Evolutionary conservation across 2,797 vertebrate species (phyloP), one percentile per base, ranked within the genome.

Genomic region (Sitta carolinensis): DNA sequence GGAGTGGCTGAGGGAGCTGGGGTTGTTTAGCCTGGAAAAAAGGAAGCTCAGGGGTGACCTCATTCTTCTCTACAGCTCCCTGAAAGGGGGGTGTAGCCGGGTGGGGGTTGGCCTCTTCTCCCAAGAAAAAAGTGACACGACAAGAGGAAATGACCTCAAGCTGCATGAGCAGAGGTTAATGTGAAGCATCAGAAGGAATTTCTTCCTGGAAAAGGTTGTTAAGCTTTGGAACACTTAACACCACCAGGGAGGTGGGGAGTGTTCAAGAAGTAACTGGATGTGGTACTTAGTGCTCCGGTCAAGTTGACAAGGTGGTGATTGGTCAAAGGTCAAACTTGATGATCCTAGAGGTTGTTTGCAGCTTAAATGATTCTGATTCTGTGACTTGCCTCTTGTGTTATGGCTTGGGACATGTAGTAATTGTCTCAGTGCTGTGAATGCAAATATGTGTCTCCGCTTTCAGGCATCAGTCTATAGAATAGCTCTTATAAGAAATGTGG

Each of bases 151-250:
- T 57, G 2, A 23, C 32, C 57, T 69, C 23, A 63, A 57, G 20
- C 25, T n/a, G 14, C 10, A 5, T 42, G n/a, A 30, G 8, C 4
- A 3, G 13, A 62, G 11, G 25, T 50, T 69, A 36, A 57, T 1
- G 1, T 57, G 61, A 27, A 10, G 43, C 62, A 55, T 36, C 19
- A 82, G 70, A 57, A n/a, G 20, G 36, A 69, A 38, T 45, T 69
- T 38, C 13, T 76, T 57, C 9, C 13, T 22, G 27, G 43, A 38
- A 38, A 62, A 11, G 8, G 2, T 18, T 69, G 32, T 38, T 76
- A 51, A 18, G 9, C 0, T 0, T n/a, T 69, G n/a, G 17, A 30
- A 38, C 15, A 36, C 11, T 34, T 7, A 23, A 1, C 52, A 27
- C 9, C 63, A 67, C 17, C 43, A 40, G 29, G 21, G 43, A 19